These are phyloP conservation scores for Hippopotamus amphibius DNA, from an alignment of 2,113 vertebrate genomes.

Conservation along the genomic window DNA sequence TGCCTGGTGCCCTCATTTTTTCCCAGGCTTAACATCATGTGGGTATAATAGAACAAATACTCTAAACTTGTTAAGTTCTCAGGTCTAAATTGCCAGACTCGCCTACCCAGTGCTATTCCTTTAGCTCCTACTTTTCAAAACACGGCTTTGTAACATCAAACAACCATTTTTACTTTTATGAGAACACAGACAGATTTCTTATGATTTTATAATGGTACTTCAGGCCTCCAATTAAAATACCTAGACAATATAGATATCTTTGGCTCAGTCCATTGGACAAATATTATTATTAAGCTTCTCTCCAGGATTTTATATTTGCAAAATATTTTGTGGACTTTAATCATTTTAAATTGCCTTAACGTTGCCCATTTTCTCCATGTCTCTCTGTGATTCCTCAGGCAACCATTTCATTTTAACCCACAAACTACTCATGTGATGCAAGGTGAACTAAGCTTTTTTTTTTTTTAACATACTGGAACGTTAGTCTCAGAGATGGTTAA, in stretches of 20 bases:
- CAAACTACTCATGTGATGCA: neutral
- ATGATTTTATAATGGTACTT: constrained; percentile 78
- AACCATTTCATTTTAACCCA: constrained; percentile 14
- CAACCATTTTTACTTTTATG: constrained; percentile 74
- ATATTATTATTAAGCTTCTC: constrained; percentile 78
- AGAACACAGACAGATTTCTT: constrained; percentile 73
- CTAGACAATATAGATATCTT: constrained; percentile 80
- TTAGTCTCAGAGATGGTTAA: neutral
- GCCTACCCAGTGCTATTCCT: constrained; percentile 44
- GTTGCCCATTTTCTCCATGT: constrained; percentile 59
- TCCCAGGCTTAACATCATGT: neutral
- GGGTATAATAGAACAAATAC: constrained; percentile 67
- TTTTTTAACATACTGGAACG: constrained; percentile 14
- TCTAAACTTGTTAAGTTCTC: constrained; percentile 66
- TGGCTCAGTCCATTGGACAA: constrained; percentile 72
- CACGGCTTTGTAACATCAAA: constrained; percentile 70
- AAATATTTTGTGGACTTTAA: constrained; percentile 74
- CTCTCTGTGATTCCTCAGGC: constrained; percentile 43
- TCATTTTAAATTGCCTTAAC: constrained; percentile 69
- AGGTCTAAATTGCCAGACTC: constrained; percentile 60
- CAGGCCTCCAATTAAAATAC: constrained; percentile 79
- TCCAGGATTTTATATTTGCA: constrained; percentile 77
- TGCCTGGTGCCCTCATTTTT: neutral
- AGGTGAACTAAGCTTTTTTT: constrained; percentile 31
- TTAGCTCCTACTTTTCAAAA: constrained; percentile 57